Evolutionary conservation across 2,888 invertebrate species (phyloP).

Genomic region (Leptopilina drosophilae): DNA sequence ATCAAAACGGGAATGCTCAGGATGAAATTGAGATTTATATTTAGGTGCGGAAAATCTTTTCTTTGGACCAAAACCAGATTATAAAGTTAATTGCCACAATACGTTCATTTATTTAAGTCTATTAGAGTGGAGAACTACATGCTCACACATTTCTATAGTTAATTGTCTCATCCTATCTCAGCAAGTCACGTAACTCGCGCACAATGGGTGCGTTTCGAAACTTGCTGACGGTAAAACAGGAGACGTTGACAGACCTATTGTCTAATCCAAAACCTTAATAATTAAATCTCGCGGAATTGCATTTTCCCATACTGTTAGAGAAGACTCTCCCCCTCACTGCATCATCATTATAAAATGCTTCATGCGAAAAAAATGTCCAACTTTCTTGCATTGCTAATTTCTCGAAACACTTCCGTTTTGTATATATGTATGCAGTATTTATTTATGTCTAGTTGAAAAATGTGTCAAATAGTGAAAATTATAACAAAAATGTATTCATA

Average conservation of each 20-base stretch:
- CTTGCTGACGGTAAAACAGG: constrained; percentile 35
- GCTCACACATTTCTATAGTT: constrained; percentile 38
- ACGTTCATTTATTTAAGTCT: constrained; percentile 26
- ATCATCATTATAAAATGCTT: constrained; percentile 25
- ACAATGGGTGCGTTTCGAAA: constrained; percentile 40
- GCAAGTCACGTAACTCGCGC: constrained; percentile 35
- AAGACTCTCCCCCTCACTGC: neutral
- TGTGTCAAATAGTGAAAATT: too few relatives aligned
- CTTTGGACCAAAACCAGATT: neutral
- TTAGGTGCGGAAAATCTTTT: neutral
- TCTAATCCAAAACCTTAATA: constrained; percentile 36
- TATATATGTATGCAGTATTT: too few relatives aligned
- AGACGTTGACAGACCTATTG: constrained; percentile 36
- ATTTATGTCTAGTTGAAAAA: too few relatives aligned
- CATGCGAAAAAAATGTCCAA: neutral
- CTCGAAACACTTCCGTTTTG: neutral
- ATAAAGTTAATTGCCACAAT: neutral
- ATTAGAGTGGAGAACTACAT: constrained; percentile 13
- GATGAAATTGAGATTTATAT: too few relatives aligned
- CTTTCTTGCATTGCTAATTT: neutral
- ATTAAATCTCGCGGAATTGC: constrained; percentile 35
- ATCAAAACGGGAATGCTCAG: too few relatives aligned
- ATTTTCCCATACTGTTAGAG: constrained; percentile 23
- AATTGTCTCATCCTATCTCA: constrained; percentile 40
- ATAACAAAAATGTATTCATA: too few relatives aligned